Base-by-base conservation (phyloP, 2,797 vertebrate species). In the Ceryle rudis region DNA sequence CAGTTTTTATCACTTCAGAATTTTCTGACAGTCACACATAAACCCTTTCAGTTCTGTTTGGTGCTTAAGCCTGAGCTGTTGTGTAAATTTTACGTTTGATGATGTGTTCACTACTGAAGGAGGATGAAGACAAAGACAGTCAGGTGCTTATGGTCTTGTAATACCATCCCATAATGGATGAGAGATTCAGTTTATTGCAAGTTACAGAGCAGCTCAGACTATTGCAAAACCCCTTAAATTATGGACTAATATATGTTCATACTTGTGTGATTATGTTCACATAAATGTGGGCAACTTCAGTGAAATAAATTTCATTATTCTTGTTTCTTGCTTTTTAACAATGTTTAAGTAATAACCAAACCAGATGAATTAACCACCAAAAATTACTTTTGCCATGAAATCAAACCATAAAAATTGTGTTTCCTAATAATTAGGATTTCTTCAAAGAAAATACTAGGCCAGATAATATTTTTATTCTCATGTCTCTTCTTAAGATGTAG, bases 291-390 rank as follows among this genome's bases (percentile, higher is more conserved):
- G 64, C 23, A 83, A 83, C n/a, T 78, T 86, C 51, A 55, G 39
- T 25, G 18, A 83, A 90, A 84, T 87, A 66, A 74, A 91, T 93
- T 74, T 81, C 12, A 46, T 71, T 91, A 74, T 67, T 94, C 26
- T 42, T 57, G 25, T 11, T 66, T 66, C 44, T 60, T 89, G 22
- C 18, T 29, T 91, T 94, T 89, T 72, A 64, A 81, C n/a, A 70
- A 39, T 55, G 28, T 81, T 91, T 84, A 86, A 81, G 74, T 91
- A 92, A 94, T 29, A 89, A 5, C 39, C 8, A 11, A 87, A 47
- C 11, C 23, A 78, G 31, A n/a, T 22, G 37, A 86, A 64, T 3
- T 54, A 78, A 81, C 33, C 8, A 22, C 41, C 18, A 72, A 72
- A 81, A 85, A 44, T 14, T 77, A 81, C 33, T 78, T 52, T 52